A percentile compares a stretch with the other conserved stretches of the same genome.
phyloP scores from a whole-genome alignment of 1,140 invertebrate species.

The Heliconius hermathena region DNA sequence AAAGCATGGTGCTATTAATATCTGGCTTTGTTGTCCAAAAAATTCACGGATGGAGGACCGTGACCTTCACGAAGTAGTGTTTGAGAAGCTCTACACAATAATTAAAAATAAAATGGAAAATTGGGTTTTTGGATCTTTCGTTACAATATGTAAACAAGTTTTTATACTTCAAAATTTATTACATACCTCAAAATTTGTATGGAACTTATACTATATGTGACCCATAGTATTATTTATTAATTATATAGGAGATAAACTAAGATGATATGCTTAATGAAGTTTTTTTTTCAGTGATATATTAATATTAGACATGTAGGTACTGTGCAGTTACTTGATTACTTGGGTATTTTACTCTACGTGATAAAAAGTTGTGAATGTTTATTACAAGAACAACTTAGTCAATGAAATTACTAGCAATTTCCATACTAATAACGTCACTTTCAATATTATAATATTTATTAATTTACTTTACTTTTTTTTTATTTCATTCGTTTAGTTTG shows the following conservation, averaged over 20 bases:
- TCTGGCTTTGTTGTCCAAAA: constrained; percentile 31
- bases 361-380: not conserved
- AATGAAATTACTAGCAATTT: not conserved
- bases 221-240: too few species aligned
- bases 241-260: too few species aligned
- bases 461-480: not conserved
- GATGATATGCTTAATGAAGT: too few species aligned
- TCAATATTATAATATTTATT: not conserved
- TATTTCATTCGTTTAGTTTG: too few species aligned
- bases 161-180: not conserved
- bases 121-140: not conserved
- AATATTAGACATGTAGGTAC: too few species aligned
- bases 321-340: too few species aligned
- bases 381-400: constrained; percentile 2
- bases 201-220: too few species aligned
- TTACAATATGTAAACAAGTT: constrained; percentile 1
- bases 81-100: constrained; percentile 7
- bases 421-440: not conserved
- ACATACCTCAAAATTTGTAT: not conserved
- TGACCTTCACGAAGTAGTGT: constrained; percentile 43
- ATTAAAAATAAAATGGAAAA: constrained; percentile 12
- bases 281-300: too few species aligned
- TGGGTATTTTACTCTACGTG: too few species aligned
- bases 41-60: constrained; percentile 41
- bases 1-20: constrained; percentile 26